Evolutionary conservation across 1,140 invertebrate genomes (phyloP).

Genomic region (Hyphantria cunea): DNA sequence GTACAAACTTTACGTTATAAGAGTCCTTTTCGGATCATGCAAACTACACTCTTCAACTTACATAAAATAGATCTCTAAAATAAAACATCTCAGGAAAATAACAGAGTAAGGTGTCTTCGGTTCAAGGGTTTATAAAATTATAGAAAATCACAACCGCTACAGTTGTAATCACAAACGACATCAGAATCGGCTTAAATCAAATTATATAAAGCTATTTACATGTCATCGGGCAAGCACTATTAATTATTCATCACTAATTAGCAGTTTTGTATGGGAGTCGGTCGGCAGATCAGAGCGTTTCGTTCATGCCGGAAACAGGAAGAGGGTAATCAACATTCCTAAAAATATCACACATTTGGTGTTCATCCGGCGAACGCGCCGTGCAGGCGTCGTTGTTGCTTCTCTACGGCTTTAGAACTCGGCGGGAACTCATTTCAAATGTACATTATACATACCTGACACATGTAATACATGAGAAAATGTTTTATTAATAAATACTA

Average conservation of each 20-base stretch:
- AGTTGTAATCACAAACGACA: constrained; percentile 17
- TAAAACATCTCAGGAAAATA: no score
- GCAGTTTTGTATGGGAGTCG: constrained; percentile 53
- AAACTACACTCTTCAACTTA: no score
- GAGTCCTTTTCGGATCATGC: no score
- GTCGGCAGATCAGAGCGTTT: constrained; percentile 47
- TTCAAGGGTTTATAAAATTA: neutral
- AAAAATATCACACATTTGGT: constrained; percentile 79
- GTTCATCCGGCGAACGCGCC: constrained; percentile 64
- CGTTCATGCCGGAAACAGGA: constrained; percentile 72
- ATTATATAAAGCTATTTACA: constrained; percentile 48
- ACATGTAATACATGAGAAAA: no score
- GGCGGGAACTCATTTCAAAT: constrained; percentile 16
- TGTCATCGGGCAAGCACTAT: constrained; percentile 55
- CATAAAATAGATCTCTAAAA: no score
- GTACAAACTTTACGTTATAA: no score
- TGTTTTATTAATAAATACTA: no score
- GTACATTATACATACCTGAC: constrained; percentile 1
- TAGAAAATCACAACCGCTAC: constrained; percentile 2
- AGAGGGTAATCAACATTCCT: constrained; percentile 77
- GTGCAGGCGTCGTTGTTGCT: constrained; percentile 29
- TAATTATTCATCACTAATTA: constrained; percentile 76
- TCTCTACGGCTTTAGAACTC: constrained; percentile 22
- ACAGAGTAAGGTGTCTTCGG: no score
- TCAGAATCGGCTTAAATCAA: constrained; percentile 10